Percentiles rank a stretch among this genome's conserved stretches.
Conservation (phyloP, 2,888 invertebrate species). For the Tipula vernalis region DNA sequence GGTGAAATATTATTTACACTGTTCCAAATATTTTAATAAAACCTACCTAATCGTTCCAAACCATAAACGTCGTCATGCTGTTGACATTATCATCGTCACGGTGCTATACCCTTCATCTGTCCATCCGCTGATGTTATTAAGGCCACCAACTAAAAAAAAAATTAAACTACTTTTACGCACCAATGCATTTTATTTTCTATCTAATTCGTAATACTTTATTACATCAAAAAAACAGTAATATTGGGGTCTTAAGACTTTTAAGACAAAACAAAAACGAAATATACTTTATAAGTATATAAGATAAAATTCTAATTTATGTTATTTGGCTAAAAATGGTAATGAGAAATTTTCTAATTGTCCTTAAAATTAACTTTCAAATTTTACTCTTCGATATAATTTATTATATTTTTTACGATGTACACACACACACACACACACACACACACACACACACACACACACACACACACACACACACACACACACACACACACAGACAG, state of each 20-base stretch:
- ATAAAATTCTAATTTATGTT: not conserved
- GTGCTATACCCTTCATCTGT: not conserved
- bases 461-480: not conserved
- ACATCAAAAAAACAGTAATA: not conserved
- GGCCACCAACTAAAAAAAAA: not conserved
- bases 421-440: not conserved
- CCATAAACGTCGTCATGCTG: not conserved
- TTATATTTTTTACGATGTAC: not conserved
- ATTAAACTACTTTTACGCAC: not conserved
- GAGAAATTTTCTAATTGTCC: conserved; percentile 4
- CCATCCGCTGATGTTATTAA: not conserved
- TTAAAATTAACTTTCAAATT: not conserved
- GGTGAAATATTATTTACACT: too few species aligned
- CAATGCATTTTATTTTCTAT: not conserved
- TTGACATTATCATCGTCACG: not conserved
- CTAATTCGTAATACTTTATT: not conserved
- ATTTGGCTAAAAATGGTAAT: not conserved
- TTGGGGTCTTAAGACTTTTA: not conserved
- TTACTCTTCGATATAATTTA: not conserved
- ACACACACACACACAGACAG: not conserved
- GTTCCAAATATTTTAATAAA: too few species aligned
- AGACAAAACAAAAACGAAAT: not conserved
- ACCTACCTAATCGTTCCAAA: not conserved
- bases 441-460: not conserved
- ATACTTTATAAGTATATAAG: not conserved